These are phyloP conservation scores for Echinops telfairi DNA, from an alignment of 2,113 vertebrate species.

Conservation along the genomic window DNA sequence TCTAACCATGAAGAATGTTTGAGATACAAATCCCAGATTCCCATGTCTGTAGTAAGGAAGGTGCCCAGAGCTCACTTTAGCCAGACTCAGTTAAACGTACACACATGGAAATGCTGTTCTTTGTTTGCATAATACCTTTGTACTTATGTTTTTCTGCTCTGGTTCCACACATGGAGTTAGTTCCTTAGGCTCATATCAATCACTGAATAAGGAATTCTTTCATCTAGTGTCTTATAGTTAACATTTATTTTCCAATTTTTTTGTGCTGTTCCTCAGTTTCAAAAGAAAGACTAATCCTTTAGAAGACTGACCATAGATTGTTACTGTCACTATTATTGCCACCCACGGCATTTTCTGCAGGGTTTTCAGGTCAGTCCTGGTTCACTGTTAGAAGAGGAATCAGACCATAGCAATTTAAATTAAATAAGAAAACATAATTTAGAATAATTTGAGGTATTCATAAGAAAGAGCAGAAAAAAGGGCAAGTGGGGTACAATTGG, in stretches of 20 bases:
- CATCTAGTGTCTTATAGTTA: constrained; percentile 76
- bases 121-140: constrained; percentile 66
- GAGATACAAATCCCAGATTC: constrained; percentile 54
- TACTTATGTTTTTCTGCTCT: constrained; percentile 67
- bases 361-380: constrained; percentile 61
- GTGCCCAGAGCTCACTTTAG: neutral
- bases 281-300: constrained; percentile 65
- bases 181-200: constrained; percentile 73
- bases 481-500: neutral
- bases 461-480: constrained; percentile 10
- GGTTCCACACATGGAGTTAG: constrained; percentile 75
- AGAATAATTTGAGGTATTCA: constrained; percentile 56
- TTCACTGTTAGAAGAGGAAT: constrained; percentile 65
- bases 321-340: constrained; percentile 38
- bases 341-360: constrained; percentile 54
- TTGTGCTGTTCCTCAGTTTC: constrained; percentile 63
- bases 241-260: constrained; percentile 73
- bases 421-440: constrained; percentile 70
- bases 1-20: constrained; percentile 66
- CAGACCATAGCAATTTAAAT: constrained; percentile 44
- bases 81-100: constrained; percentile 46
- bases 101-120: constrained; percentile 36
- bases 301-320: constrained; percentile 39
- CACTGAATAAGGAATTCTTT: constrained; percentile 75
- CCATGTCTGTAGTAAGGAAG: neutral